Evolutionary conservation across 2,797 vertebrate species (phyloP), one percentile per base, ranked within the genome.

Genomic region (Streptopelia turtur): DNA sequence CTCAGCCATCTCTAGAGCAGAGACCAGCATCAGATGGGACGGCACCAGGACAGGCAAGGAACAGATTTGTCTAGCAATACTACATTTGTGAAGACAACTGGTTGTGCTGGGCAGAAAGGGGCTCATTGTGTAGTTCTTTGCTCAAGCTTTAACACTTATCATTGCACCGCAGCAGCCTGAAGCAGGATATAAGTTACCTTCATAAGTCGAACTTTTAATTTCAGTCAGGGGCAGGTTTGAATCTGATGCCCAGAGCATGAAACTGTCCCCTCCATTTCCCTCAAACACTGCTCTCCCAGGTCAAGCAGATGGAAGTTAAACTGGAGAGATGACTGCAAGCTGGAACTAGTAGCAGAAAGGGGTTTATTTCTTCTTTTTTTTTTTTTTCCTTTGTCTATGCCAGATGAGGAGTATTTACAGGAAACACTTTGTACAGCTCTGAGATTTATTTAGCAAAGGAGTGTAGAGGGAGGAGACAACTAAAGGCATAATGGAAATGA

Each of bases 341-440:
- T 93, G 49, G 59, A 94, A 89, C 93, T 82, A 72, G 93, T 47
- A 82, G 89, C 56, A 90, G 45, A 81, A 91, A 5, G 3, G 16
- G 20, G 66, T 24, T 23, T 28, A 43, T 12, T 12, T 28, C 45
- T 50, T 8, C 10, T 30, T 25, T 25, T 60, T 30, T 77, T 82
- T 43, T n/a, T 30, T 77, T 82, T 43, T n/a, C 39, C 49, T 94
- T 94, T 79, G 37, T 79, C 93, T 60, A 56, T 74, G 88, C 88
- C 86, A 92, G 52, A 93, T 90, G 90, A 95, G 56, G 87, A 79
- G 90, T 96, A 94, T 97, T 96, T 94, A 93, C 94, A 94, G 89
- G 95, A 96, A 94, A 70, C 91, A 84, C 39, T 95, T 93, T 88
- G 89, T 77, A 61, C 65, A 84, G 91, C 77, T 94, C 64, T 1